phyloP scores from a whole-genome alignment of 2,888 invertebrate genomes.

The Schrankia costaestrigalis region DNA sequence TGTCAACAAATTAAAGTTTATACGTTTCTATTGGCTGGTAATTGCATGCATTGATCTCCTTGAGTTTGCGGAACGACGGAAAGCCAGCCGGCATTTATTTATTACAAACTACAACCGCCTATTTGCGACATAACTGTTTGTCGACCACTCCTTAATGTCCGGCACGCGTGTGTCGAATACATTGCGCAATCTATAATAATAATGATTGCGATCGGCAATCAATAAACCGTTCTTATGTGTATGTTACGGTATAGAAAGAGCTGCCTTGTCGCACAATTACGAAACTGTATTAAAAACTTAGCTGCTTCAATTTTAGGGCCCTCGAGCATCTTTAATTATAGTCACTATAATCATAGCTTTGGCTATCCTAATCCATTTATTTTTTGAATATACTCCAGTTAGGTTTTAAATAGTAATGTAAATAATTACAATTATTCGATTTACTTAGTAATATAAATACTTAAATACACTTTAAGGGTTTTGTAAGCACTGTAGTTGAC shows the following conservation, averaged over 20 bases:
- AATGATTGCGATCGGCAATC: conserved; percentile 47
- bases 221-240: conserved; percentile 38
- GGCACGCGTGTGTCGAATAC: conserved; percentile 42
- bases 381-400: too few species aligned
- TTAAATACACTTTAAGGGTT: conserved; percentile 5
- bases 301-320: conserved; percentile 47
- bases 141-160: conserved; percentile 56
- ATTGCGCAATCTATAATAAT: conserved; percentile 52
- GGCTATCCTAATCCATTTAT: too few species aligned
- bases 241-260: conserved; percentile 25
- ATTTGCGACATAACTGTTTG: conserved; percentile 50
- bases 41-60: conserved; percentile 71
- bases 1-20: conserved; percentile 41
- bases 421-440: too few species aligned
- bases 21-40: conserved; percentile 37
- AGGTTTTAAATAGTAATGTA: too few species aligned
- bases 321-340: conserved; percentile 44
- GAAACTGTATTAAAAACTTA: conserved; percentile 54
- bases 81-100: conserved; percentile 51
- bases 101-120: conserved; percentile 43
- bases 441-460: conserved; percentile 39
- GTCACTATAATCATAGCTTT: too few species aligned
- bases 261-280: conserved; percentile 50
- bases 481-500: conserved; percentile 6
- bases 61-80: conserved; percentile 69